Base-by-base conservation (phyloP, 2,113 vertebrate genomes). In the Pithys albifrons region DNA sequence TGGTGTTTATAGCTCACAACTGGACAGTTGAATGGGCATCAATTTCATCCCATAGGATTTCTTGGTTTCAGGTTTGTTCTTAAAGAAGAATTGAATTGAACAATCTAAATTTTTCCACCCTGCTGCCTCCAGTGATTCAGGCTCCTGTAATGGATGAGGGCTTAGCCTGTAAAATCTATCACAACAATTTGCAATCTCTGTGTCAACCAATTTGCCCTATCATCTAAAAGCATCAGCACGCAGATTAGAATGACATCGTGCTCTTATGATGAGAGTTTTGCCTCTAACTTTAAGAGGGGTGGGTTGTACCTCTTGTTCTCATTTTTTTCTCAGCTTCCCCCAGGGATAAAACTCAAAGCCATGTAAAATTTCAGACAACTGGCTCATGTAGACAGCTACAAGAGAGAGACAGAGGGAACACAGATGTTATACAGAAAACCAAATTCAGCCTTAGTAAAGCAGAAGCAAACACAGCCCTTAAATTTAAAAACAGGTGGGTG, bases 341-440 rank as follows among this genome's bases (percentile, higher is more conserved):
- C 65, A 82, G 61, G 39, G 83, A 45, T 81, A 77, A 78, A 84
- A 45, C 46, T 46, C 72, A 77, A 77, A 92, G 28, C 51, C 31
- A 66, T 49, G 85, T 33, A 85, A 91, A 85, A 82, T 79, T 85
- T 85, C 81, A 95, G 93, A 72, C 61, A 89, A 94, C 31, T 91
- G 66, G 49, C 74, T 96, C 70, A 89, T 13, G 19, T 2, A 85
- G 46, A 62, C 35, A 85, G 73, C 31, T 67, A 61, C 59, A 69
- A 54, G 28, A 71, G 17, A 83, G 19, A 62, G 29, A 72, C 33
- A 61, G 58, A 79, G 52, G 20, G 41, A 84, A 89, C 48, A 52
- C 35, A 85, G 84, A 78, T 49, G 61, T 65, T 72, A 39, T 1
- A 45, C 24, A 87, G 37, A 78, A 89, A 95, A 49, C 23, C 55